These are phyloP conservation scores for Chloebia gouldiae DNA, from an alignment of 2,113 vertebrate genomes.

Conservation along the genomic window DNA sequence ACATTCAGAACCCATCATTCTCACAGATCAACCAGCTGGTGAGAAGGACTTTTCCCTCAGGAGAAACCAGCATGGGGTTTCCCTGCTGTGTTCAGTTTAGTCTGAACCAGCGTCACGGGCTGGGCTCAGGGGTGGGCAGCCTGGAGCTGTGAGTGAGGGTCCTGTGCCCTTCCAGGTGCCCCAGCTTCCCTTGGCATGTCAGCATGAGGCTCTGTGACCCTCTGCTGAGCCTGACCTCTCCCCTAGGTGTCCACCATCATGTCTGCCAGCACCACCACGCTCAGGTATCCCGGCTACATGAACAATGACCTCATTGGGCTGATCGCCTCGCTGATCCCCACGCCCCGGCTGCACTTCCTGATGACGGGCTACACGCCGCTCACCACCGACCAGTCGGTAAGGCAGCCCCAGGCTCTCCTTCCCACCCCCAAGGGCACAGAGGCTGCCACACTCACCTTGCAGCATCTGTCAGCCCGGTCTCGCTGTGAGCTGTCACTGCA, in stretches of 20 bases:
- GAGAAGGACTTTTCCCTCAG: slow-evolving; percentile 41
- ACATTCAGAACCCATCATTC: slow-evolving; percentile 96
- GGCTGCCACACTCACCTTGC: too few relatives aligned
- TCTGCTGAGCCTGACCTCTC: not conserved
- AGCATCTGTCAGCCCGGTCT: too few relatives aligned
- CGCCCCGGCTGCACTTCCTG: too few relatives aligned
- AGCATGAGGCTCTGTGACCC: rapidly evolving
- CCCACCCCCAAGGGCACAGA: too few relatives aligned
- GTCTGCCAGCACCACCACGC: slow-evolving; percentile 97
- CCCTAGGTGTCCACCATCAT: slow-evolving; percentile 95
- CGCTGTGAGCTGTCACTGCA: too few relatives aligned
- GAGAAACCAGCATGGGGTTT: not conserved
- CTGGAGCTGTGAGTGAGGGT: not conserved
- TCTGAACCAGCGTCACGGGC: not conserved
- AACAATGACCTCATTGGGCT: too few relatives aligned
- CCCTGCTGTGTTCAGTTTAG: rapidly evolving
- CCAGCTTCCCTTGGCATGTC: not conserved
- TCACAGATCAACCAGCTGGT: slow-evolving; percentile 99
- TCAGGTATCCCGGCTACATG: slow-evolving; percentile 97
- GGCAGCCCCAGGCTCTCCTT: too few relatives aligned
- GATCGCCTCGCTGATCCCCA: too few relatives aligned
- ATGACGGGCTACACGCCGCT: too few relatives aligned
- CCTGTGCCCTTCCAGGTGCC: rapidly evolving
- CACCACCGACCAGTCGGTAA: too few relatives aligned
- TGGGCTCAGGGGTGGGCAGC: not conserved